Evolutionary conservation across 2,888 invertebrate genomes (phyloP).

Genomic region (Drosophila mettleri): DNA sequence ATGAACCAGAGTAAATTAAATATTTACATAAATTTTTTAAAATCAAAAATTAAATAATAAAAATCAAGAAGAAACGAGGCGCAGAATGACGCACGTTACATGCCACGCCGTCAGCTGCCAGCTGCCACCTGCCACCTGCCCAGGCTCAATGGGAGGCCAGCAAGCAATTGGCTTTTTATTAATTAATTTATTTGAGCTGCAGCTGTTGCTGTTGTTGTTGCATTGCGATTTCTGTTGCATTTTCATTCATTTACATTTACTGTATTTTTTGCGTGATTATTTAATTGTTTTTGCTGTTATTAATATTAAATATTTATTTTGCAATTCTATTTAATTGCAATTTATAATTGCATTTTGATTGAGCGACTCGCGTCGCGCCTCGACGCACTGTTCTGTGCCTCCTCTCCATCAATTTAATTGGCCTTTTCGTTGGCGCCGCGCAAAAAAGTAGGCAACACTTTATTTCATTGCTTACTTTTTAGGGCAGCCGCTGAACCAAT

Average conservation of each 20-base stretch:
- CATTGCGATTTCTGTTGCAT: conserved; percentile 42
- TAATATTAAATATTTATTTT: conserved; percentile 80
- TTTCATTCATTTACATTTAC: conserved; percentile 9
- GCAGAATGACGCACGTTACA: conserved; percentile 30
- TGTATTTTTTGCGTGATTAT: conserved; percentile 27
- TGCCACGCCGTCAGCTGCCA: conserved; percentile 1
- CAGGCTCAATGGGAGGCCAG: conserved; percentile 20
- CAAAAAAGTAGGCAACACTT: conserved; percentile 34
- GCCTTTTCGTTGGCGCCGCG: conserved; percentile 25
- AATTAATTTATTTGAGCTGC: conserved; percentile 74
- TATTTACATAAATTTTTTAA: conserved; percentile 68
- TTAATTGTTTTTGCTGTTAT: conserved; percentile 43
- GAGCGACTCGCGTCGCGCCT: conserved; percentile 24
- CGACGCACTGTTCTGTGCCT: not conserved
- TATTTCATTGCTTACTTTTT: conserved; percentile 22
- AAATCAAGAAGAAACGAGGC: conserved; percentile 30
- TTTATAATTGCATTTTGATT: conserved; percentile 75
- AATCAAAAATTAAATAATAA: conserved; percentile 75
- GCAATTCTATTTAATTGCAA: conserved; percentile 75
- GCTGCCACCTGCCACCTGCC: not conserved
- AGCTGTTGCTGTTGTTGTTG: conserved; percentile 30
- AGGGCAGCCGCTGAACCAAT: not conserved
- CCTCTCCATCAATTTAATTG: conserved; percentile 48
- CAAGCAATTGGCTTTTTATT: conserved; percentile 68
- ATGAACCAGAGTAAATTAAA: conserved; percentile 58